Percentiles rank a stretch among this genome's conserved stretches.
These are phyloP conservation scores for Falco novaeseelandiae DNA, from an alignment of 2,797 vertebrate species.

Conservation along the genomic window DNA sequence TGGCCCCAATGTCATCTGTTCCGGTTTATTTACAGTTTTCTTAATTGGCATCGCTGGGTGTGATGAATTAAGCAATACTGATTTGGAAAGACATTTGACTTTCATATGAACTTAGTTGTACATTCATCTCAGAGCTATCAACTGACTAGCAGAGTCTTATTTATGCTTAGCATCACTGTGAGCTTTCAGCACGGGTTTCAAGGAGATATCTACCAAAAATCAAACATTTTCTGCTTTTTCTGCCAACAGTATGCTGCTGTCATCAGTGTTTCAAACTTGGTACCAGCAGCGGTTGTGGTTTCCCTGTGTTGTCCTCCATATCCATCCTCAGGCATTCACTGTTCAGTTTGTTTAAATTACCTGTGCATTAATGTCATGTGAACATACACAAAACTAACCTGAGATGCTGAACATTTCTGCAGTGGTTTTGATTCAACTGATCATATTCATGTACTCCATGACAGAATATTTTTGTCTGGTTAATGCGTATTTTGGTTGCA, in stretches of 20 bases:
- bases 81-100: not conserved
- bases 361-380: not conserved
- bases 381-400: not conserved
- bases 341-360: not conserved
- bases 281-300: not conserved
- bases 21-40: not conserved
- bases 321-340: not conserved
- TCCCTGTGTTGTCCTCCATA: not conserved
- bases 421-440: not conserved
- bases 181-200: not conserved
- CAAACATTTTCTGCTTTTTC: not conserved
- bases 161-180: not conserved
- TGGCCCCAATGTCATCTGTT: not conserved
- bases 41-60: not conserved
- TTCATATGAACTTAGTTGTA: not conserved
- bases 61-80: not conserved
- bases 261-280: not conserved
- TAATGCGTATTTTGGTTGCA: not conserved
- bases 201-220: not conserved
- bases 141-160: not conserved
- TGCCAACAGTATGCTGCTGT: not conserved
- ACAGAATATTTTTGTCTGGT: not conserved
- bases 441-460: not conserved
- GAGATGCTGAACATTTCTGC: not conserved
- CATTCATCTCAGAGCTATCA: not conserved